Conservation (phyloP, 2,113 vertebrate genomes). For the Psilopsiagon aymara region DNA sequence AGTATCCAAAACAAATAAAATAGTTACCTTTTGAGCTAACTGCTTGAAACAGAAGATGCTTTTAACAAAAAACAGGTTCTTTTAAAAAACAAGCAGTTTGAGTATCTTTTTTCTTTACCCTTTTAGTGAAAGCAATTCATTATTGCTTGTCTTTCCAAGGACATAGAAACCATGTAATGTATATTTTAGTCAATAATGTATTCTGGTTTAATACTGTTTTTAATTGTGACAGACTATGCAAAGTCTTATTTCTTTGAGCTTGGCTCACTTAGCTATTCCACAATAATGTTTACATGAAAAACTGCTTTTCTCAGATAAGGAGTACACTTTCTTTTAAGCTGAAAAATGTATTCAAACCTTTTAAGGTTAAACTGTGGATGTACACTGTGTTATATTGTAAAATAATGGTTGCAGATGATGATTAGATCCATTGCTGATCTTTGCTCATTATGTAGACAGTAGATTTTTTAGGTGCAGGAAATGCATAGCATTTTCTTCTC, state of each 20-base stretch:
- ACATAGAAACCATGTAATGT: background rate
- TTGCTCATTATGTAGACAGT: background rate
- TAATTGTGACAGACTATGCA: background rate
- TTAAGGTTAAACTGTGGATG: background rate
- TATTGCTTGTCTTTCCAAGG: background rate
- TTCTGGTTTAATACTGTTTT: background rate
- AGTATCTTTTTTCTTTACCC: background rate
- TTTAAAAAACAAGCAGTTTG: background rate
- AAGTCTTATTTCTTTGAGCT: background rate
- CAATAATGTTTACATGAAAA: background rate
- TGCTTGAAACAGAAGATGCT: background rate
- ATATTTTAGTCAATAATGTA: background rate
- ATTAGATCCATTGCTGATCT: background rate
- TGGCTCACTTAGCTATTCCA: background rate
- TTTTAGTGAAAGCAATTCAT: background rate
- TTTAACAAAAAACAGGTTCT: background rate
- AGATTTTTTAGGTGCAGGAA: background rate
- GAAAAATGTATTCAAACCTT: background rate
- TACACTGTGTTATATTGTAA: background rate
- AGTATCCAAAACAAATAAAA: slow-evolving; percentile 29
- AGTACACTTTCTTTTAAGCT: background rate
- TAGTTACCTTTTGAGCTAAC: slow-evolving; percentile 13
- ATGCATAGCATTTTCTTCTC: background rate
- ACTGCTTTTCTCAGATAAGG: background rate
- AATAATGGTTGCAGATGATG: background rate